phyloP scores from a whole-genome alignment of 2,888 invertebrate genomes.

The Hipparchia semele region DNA sequence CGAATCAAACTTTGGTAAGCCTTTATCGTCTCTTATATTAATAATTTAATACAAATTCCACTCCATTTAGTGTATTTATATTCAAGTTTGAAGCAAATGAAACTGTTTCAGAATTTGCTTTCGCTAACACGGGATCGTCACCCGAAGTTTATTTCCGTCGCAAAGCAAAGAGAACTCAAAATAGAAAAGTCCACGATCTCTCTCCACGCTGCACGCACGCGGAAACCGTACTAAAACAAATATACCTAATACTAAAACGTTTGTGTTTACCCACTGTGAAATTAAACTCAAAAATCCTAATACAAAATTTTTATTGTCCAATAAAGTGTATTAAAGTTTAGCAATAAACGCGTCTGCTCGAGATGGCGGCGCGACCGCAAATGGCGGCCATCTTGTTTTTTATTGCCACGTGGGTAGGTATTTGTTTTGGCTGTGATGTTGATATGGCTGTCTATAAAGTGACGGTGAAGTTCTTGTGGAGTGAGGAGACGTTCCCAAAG shows the following conservation, averaged over 20 bases:
- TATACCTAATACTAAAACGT: slow-evolving; percentile 43
- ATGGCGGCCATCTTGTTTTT: slow-evolving; percentile 73
- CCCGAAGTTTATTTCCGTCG: slow-evolving; percentile 75
- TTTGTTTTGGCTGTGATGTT: slow-evolving; percentile 83
- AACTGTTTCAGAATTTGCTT: slow-evolving; percentile 47
- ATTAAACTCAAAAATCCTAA: slow-evolving; percentile 38
- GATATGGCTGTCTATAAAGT: slow-evolving; percentile 94
- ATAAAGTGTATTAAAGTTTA: slow-evolving; percentile 26
- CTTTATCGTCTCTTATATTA: neutral
- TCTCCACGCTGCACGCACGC: slow-evolving; percentile 68
- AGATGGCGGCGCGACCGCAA: slow-evolving; percentile 56
- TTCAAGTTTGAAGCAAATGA: slow-evolving; percentile 28
- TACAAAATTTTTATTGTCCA: slow-evolving; percentile 25
- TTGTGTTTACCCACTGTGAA: slow-evolving; percentile 43
- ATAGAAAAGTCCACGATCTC: slow-evolving; percentile 78
- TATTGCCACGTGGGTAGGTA: slow-evolving; percentile 44
- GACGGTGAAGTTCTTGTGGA: slow-evolving; percentile 94
- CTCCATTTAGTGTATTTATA: slow-evolving; percentile 24
- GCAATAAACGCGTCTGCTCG: slow-evolving; percentile 47
- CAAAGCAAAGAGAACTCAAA: slow-evolving; percentile 66
- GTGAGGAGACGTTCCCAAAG: slow-evolving; percentile 92
- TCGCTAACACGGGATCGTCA: slow-evolving; percentile 58
- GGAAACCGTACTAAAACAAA: slow-evolving; percentile 48
- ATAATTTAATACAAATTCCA: slow-evolving; percentile 2
- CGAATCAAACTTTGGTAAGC: neutral